Percentiles rank a stretch among this genome's conserved stretches.
These are phyloP conservation scores for Rambutsinella grinnellia DNA, from an alignment of 2,888 invertebrate species.

Conservation along the genomic window DNA sequence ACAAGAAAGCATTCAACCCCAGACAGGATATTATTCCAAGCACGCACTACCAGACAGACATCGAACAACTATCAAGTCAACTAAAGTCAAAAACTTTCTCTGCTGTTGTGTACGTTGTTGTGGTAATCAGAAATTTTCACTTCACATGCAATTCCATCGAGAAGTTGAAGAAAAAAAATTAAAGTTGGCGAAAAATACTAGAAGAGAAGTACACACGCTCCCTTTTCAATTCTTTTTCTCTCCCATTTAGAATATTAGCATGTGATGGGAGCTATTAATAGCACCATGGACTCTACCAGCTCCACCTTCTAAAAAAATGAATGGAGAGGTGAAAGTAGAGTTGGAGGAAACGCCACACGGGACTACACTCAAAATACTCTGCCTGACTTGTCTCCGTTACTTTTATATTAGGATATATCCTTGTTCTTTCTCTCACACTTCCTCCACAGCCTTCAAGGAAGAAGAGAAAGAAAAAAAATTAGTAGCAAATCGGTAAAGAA, in stretches of 20 bases:
- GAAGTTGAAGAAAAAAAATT: not conserved
- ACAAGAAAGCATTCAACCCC: slow-evolving; percentile 1
- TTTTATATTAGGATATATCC: no score
- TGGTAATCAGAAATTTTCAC: slow-evolving; percentile 51
- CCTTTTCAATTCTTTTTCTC: not conserved
- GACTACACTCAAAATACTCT: not conserved
- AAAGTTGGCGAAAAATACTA: not conserved
- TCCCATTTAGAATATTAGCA: not conserved
- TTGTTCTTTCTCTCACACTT: not conserved
- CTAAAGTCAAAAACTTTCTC: slow-evolving; percentile 23
- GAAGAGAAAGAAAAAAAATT: not conserved
- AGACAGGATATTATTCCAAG: slow-evolving; percentile 38
- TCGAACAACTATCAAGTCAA: slow-evolving; percentile 40
- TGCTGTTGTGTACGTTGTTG: slow-evolving; percentile 4
- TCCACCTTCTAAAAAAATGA: not conserved
- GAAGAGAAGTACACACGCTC: not conserved
- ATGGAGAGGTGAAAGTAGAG: not conserved
- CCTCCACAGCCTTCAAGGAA: not conserved
- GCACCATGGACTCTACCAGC: not conserved
- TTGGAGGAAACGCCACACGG: not conserved
- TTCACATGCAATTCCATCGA: slow-evolving; percentile 37
- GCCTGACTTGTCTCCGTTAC: not conserved
- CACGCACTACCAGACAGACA: slow-evolving; percentile 49
- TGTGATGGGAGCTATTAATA: slow-evolving; percentile 13
- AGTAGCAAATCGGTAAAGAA: slow-evolving; percentile 12